Evolutionary conservation across 2,888 invertebrate species (phyloP).

Genomic region (Monoplex corrugatus): DNA sequence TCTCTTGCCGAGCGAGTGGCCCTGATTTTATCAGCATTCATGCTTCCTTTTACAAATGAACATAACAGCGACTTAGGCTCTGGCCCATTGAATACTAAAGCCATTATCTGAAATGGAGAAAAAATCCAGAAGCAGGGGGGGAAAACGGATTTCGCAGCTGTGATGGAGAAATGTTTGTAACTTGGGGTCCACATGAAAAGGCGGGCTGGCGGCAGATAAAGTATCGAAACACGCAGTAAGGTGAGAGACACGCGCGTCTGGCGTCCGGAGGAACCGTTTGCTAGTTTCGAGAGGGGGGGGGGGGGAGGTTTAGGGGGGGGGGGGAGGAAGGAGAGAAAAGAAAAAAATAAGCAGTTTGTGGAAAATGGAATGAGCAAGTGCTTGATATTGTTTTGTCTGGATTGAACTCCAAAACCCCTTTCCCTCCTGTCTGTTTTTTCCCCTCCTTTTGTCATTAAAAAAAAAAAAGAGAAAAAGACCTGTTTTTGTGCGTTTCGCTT

Average conservation of each 20-base stretch:
- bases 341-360: background rate
- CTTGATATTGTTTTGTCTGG: slow-evolving; percentile 34
- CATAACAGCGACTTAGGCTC: slow-evolving; percentile 47
- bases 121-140: slow-evolving; percentile 11
- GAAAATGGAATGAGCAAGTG: slow-evolving; percentile 35
- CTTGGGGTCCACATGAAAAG: slow-evolving; percentile 47
- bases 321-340: background rate
- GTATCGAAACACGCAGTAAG: slow-evolving; percentile 28
- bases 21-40: slow-evolving; percentile 52
- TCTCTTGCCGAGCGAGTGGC: slow-evolving; percentile 31
- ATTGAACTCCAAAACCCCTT: background rate
- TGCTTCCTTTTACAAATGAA: slow-evolving; percentile 53
- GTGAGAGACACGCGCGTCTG: slow-evolving; percentile 27
- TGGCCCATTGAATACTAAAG: slow-evolving; percentile 52
- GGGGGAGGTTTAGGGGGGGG: background rate
- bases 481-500: too few relatives aligned
- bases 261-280: background rate
- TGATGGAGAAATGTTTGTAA: slow-evolving; percentile 49
- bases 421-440: background rate
- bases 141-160: slow-evolving; percentile 42
- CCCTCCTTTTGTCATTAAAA: background rate
- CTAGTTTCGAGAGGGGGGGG: background rate
- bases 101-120: slow-evolving; percentile 50
- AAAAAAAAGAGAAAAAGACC: background rate
- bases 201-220: slow-evolving; percentile 27